Base-by-base conservation (phyloP, 2,888 invertebrate species). In the Copidosoma aretas region DNA sequence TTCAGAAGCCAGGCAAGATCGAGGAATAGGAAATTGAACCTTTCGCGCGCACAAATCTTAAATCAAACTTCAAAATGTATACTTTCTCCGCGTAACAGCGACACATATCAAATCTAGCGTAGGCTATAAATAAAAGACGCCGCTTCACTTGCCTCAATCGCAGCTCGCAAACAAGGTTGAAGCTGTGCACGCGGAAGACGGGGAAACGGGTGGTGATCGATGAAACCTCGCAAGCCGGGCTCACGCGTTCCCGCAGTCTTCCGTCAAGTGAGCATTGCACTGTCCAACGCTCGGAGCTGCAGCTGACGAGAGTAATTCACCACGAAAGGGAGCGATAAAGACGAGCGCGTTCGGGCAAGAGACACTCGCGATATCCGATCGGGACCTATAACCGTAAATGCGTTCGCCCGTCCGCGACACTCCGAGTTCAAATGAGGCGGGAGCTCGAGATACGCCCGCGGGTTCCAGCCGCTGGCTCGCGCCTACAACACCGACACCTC, bases 161-260 rank as follows among this genome's bases (percentile, higher is more conserved):
- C n/a, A n/a, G n/a, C n/a, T n/a, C n/a, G n/a, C n/a, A n/a, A n/a
- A n/a, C n/a, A n/a, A n/a, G n/a, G 49, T 14, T 24, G 25, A 32
- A 63, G n/a, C 19, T n/a, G 56, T 56, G 56, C 54, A 54, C 15
- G 24, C 25, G 5, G n/a, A n/a, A n/a, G n/a, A n/a, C n/a, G n/a
- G n/a, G n/a, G n/a, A n/a, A 41, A 62, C 24, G 46, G 24, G 19
- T 57, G 8, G 22, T n/a, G 25, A 12, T 51, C 10, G 51, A 51
- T 17, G 10, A 25, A n/a, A 57, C 24, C 46, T 49, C 15, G 17
- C 17, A 52, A 53, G 12, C 41, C 19, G 1, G 46, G 57, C 67
- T 70, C 57, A 57, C 59, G 64, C 24, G 70, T 74, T 57, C 51
- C 60, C 57, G 53, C 60, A 56, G 66, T 70, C 73, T 73, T 74